phyloP scores from a whole-genome alignment of 2,113 vertebrate species.

The Podarcis raffonei region DNA sequence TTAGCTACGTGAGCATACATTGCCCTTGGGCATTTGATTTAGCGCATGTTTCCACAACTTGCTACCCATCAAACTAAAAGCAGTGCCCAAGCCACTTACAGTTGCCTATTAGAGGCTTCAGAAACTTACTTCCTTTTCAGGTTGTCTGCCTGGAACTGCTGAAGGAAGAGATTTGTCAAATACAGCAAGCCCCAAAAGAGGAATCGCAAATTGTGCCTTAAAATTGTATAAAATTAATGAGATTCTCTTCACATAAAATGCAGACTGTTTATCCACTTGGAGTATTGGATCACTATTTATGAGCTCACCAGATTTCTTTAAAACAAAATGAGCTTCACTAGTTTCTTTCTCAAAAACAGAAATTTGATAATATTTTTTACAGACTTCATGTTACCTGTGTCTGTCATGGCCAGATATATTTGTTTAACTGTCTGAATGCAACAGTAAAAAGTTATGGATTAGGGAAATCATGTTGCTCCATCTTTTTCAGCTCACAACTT shows the following conservation, averaged over 20 bases:
- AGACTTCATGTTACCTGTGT: not conserved
- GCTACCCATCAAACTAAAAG: not conserved
- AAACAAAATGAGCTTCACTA: not conserved
- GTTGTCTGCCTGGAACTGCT: no score
- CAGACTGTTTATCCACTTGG: not conserved
- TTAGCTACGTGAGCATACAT: not conserved
- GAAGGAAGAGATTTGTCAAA: not conserved
- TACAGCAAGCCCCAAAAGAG: not conserved
- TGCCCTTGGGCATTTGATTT: not conserved
- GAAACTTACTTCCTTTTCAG: no score
- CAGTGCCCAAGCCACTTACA: not conserved
- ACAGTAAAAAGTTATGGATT: not conserved
- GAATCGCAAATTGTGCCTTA: not conserved
- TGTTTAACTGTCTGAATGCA: not conserved
- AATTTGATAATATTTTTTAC: not conserved
- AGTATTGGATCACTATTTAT: not conserved
- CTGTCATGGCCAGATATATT: not conserved
- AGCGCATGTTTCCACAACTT: not conserved
- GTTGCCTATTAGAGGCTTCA: not conserved
- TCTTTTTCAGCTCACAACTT: constrained; percentile 82
- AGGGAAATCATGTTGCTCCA: not conserved
- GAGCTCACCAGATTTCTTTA: not conserved
- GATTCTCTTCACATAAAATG: not conserved
- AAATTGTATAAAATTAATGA: not conserved
- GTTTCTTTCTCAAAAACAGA: not conserved